Percentiles rank a stretch among this genome's conserved stretches.
Evolutionary conservation across 2,113 vertebrate genomes (phyloP).

Genomic region (Cephalopholis sonnerati): DNA sequence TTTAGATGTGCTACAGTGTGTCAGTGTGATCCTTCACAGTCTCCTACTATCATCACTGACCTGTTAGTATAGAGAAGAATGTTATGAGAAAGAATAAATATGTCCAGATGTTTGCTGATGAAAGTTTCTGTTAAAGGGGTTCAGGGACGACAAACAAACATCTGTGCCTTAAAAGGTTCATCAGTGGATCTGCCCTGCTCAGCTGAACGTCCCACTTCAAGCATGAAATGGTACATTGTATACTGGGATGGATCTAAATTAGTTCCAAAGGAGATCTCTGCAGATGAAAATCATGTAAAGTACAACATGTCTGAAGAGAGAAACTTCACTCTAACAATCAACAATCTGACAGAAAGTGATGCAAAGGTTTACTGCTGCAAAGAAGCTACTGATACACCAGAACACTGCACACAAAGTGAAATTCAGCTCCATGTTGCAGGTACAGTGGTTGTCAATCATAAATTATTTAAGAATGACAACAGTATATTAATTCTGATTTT

Average conservation of each 20-base stretch:
- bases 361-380: not conserved
- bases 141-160: not conserved
- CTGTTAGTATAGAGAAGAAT: not conserved
- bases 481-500: not conserved
- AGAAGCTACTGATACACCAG: too few relatives aligned
- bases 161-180: not conserved
- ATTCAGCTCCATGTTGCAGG: too few relatives aligned
- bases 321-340: not conserved
- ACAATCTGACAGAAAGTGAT: not conserved
- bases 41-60: not conserved
- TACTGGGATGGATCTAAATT: fast-evolving
- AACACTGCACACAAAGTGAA: too few relatives aligned
- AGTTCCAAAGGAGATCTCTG: not conserved
- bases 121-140: not conserved
- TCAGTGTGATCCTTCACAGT: not conserved
- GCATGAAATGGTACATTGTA: not conserved
- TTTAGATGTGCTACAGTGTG: not conserved
- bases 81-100: not conserved
- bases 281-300: not conserved
- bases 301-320: not conserved
- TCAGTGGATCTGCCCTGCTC: not conserved
- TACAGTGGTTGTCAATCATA: not conserved
- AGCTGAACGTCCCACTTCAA: not conserved
- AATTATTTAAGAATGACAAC: not conserved
- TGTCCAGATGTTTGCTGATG: not conserved